Evolutionary conservation across 2,797 vertebrate genomes (phyloP).

Genomic region (Microctenopoma steveboyesi): DNA sequence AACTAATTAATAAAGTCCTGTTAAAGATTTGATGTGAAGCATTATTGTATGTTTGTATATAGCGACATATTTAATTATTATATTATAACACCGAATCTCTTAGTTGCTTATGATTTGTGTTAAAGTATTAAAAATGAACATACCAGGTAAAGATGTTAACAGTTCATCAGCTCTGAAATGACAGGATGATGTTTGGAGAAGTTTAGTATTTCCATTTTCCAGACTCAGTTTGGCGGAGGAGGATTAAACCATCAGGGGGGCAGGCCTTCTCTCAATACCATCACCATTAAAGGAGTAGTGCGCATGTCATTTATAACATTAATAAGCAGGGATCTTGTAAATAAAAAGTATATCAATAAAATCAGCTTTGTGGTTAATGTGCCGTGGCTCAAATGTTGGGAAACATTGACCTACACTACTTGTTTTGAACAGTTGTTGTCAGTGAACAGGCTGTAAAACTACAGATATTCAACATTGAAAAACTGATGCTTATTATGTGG

Average conservation of each 20-base stretch:
- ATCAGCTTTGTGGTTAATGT: too few relatives aligned
- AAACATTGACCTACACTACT: too few relatives aligned
- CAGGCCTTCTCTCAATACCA: background rate
- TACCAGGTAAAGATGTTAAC: constrained; percentile 32
- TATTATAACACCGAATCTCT: background rate
- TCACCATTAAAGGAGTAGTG: constrained; percentile 44
- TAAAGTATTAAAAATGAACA: constrained; percentile 11
- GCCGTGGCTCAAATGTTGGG: too few relatives aligned
- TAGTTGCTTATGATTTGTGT: background rate
- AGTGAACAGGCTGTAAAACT: too few relatives aligned
- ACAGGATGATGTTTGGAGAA: constrained; percentile 1
- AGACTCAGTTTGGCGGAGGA: background rate
- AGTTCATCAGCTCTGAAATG: background rate
- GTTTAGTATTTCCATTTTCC: constrained; percentile 3
- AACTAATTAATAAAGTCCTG: rapidly evolving
- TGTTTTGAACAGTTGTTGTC: too few relatives aligned
- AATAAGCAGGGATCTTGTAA: too few relatives aligned
- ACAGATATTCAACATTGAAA: too few relatives aligned
- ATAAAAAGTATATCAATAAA: too few relatives aligned
- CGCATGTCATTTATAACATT: background rate
- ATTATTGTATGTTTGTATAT: rapidly evolving
- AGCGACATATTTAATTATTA: background rate
- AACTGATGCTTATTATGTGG: too few relatives aligned
- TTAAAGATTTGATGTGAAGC: rapidly evolving
- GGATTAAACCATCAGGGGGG: constrained; percentile 26